These are phyloP conservation scores for Villa cingulata DNA, from an alignment of 2,888 invertebrate genomes.

Conservation along the genomic window DNA sequence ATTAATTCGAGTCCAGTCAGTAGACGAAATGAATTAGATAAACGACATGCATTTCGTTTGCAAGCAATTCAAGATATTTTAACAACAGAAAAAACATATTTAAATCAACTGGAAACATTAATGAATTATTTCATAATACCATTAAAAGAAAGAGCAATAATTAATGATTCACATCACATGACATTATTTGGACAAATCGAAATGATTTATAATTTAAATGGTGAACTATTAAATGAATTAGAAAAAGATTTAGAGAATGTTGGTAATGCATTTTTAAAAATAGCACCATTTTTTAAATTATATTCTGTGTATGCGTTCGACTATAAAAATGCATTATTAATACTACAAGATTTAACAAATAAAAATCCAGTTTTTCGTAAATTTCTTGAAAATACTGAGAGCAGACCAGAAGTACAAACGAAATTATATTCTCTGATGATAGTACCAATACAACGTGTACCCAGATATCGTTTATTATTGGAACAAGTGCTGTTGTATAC, in stretches of 20 bases:
- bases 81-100: constrained; percentile 53
- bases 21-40: constrained; percentile 25
- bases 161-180: constrained; percentile 39
- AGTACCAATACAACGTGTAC: constrained; percentile 64
- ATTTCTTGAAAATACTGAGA: constrained; percentile 50
- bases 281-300: constrained; percentile 63
- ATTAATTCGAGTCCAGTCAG: constrained; percentile 17
- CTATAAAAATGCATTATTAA: constrained; percentile 47
- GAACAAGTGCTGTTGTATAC: constrained; percentile 53
- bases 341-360: constrained; percentile 43
- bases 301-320: constrained; percentile 67
- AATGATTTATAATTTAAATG: constrained; percentile 49
- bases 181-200: constrained; percentile 50
- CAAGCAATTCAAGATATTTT: constrained; percentile 55
- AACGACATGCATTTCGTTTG: constrained; percentile 29
- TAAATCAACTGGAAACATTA: constrained; percentile 50
- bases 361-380: constrained; percentile 41
- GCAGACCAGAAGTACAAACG: constrained; percentile 52
- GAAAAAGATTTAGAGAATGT: constrained; percentile 44
- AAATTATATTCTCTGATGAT: constrained; percentile 61
- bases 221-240: constrained; percentile 45
- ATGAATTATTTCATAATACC: constrained; percentile 51
- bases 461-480: constrained; percentile 57
- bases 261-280: constrained; percentile 50
- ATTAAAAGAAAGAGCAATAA: constrained; percentile 38